Conservation (phyloP, 2,113 vertebrate genomes). For the Hoplias malabaricus region DNA sequence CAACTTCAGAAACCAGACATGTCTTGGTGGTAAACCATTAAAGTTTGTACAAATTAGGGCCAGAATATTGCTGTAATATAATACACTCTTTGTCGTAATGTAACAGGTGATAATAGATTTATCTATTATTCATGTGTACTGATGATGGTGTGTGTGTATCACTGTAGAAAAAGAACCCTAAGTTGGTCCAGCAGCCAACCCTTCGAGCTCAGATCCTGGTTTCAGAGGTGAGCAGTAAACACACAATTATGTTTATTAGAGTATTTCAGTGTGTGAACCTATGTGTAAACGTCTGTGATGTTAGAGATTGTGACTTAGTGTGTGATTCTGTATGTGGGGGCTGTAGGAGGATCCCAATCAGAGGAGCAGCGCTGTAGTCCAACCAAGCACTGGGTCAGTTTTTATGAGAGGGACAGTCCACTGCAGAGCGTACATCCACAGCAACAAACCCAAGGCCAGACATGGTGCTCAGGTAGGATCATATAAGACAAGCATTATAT, state of each 20-base stretch:
- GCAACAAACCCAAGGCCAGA: slow-evolving; percentile 85
- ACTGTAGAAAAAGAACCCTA: slow-evolving; percentile 77
- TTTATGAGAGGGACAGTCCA: slow-evolving; percentile 81
- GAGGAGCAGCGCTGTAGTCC: slow-evolving; percentile 74
- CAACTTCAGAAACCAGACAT: too few species aligned
- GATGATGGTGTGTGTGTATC: slow-evolving; percentile 23
- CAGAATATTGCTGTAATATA: too few species aligned
- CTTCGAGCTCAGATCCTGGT: slow-evolving; percentile 78
- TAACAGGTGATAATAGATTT: neutral
- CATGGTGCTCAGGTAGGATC: slow-evolving; percentile 82
- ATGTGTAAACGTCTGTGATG: slow-evolving; percentile 17
- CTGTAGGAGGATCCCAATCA: slow-evolving; percentile 60
- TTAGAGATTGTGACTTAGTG: neutral
- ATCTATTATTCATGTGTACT: slow-evolving; percentile 10
- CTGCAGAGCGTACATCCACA: slow-evolving; percentile 85
- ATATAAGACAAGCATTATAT: neutral
- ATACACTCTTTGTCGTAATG: neutral
- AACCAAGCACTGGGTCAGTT: slow-evolving; percentile 79
- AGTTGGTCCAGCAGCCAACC: slow-evolving; percentile 70
- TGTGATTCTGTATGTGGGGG: slow-evolving; percentile 36
- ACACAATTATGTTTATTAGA: neutral
- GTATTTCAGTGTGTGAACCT: neutral
- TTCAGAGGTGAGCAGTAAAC: slow-evolving; percentile 77
- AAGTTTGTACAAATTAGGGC: too few species aligned
- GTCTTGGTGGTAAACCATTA: neutral